A percentile compares a stretch with the other conserved stretches of the same genome.
These are phyloP conservation scores for Delphinus delphis DNA, from an alignment of 2,113 vertebrate species.

Conservation along the genomic window DNA sequence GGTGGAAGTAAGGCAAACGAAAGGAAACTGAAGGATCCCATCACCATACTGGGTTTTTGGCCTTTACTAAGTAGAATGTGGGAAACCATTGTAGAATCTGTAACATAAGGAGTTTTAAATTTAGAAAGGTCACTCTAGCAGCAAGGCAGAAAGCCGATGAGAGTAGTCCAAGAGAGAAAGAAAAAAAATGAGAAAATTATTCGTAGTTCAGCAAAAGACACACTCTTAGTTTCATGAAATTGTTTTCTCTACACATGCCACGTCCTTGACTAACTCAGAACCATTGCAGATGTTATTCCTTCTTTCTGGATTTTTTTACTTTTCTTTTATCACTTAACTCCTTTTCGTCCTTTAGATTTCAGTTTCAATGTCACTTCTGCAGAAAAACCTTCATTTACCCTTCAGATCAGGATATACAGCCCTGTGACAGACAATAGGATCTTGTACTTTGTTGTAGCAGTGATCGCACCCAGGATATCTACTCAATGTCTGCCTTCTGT, in stretches of 20 bases:
- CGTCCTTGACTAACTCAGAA: neutral
- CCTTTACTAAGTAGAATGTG: neutral
- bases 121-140: slow-evolving; percentile 1
- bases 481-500: neutral
- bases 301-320: neutral
- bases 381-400: neutral
- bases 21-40: neutral
- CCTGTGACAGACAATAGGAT: neutral
- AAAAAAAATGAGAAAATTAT: neutral
- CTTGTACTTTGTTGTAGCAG: neutral
- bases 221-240: neutral
- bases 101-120: neutral
- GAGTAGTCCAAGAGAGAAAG: neutral
- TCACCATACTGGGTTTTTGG: neutral
- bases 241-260: neutral
- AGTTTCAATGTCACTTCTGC: neutral
- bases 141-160: neutral
- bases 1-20: neutral
- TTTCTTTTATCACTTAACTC: neutral
- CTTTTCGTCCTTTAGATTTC: neutral
- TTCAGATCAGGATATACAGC: neutral
- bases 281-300: neutral
- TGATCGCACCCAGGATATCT: neutral
- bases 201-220: neutral
- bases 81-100: neutral